These are phyloP conservation scores for Phortica okadai DNA, from an alignment of 2,888 invertebrate genomes.

Conservation along the genomic window DNA sequence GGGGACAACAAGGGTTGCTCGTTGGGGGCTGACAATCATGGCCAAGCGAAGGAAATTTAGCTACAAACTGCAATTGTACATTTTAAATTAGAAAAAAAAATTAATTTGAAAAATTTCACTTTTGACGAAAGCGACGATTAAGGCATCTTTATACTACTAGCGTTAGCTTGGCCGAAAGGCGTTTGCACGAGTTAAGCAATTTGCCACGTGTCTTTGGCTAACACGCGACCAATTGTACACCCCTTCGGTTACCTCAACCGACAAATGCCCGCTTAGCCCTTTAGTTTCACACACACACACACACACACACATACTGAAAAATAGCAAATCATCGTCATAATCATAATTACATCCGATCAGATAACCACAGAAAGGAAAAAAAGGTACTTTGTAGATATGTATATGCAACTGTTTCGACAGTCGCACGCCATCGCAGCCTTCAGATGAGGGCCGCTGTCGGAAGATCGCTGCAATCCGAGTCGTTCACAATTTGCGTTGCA, in stretches of 20 bases:
- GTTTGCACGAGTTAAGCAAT: not conserved
- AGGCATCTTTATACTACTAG: no score
- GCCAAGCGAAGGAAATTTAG: not conserved
- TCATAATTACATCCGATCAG: slow-evolving; percentile 70
- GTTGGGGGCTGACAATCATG: not conserved
- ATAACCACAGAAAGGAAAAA: slow-evolving; percentile 48
- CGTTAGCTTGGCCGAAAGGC: not conserved
- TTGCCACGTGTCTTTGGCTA: slow-evolving; percentile 56
- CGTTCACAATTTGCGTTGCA: slow-evolving; percentile 51
- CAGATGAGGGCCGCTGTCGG: not conserved
- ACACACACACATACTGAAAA: slow-evolving; percentile 38
- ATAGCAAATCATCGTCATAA: slow-evolving; percentile 70
- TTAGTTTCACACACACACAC: slow-evolving; percentile 45
- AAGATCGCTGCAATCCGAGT: slow-evolving; percentile 58
- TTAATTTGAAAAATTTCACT: no score
- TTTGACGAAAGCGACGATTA: no score
- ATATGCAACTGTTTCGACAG: slow-evolving; percentile 34
- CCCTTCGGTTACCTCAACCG: slow-evolving; percentile 21
- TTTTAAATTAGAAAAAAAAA: not conserved
- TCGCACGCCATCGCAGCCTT: slow-evolving; percentile 44
- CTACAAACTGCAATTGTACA: not conserved
- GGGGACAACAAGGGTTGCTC: slow-evolving; percentile 29
- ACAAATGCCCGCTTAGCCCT: slow-evolving; percentile 24
- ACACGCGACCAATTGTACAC: slow-evolving; percentile 18
- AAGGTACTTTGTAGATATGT: slow-evolving; percentile 35